Percentiles rank a stretch among this genome's conserved stretches.
Conservation (phyloP, 2,113 vertebrate genomes). For the Cisticola juncidis region DNA sequence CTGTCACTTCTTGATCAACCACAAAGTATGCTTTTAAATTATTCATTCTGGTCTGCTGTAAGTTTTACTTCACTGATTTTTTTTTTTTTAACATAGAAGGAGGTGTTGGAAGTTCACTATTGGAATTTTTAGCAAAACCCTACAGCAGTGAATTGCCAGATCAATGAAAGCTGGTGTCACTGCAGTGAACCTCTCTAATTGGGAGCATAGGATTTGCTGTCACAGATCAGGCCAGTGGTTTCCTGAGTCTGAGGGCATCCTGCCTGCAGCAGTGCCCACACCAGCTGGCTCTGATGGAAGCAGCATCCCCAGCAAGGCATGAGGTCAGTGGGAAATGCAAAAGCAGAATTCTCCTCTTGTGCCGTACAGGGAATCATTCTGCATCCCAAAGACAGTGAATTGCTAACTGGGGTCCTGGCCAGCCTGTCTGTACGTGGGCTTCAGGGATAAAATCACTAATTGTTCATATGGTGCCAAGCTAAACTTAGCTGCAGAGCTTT, state of each 20-base stretch:
- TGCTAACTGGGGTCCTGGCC: not conserved
- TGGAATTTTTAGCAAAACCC: not conserved
- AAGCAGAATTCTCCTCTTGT: not conserved
- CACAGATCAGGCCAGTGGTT: not conserved
- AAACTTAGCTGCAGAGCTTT: not conserved
- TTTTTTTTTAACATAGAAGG: not conserved
- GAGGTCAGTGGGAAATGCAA: not conserved
- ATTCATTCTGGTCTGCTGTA: not conserved
- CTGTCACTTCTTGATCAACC: not conserved
- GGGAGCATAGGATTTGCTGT: not conserved
- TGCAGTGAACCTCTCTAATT: not conserved
- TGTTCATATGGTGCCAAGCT: not conserved
- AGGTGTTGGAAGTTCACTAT: not conserved
- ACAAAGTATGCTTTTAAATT: not conserved
- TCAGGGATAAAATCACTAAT: not conserved
- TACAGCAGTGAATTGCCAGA: not conserved
- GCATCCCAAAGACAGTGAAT: not conserved
- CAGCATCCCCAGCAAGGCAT: rapidly evolving
- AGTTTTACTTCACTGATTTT: not conserved
- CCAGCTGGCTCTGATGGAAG: not conserved
- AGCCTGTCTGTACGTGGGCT: not conserved
- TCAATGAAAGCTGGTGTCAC: not conserved
- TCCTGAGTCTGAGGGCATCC: not conserved
- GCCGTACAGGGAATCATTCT: not conserved
- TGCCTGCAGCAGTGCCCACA: not conserved